Evolutionary conservation across 2,113 vertebrate species (phyloP).

Genomic region (Struthio camelus): DNA sequence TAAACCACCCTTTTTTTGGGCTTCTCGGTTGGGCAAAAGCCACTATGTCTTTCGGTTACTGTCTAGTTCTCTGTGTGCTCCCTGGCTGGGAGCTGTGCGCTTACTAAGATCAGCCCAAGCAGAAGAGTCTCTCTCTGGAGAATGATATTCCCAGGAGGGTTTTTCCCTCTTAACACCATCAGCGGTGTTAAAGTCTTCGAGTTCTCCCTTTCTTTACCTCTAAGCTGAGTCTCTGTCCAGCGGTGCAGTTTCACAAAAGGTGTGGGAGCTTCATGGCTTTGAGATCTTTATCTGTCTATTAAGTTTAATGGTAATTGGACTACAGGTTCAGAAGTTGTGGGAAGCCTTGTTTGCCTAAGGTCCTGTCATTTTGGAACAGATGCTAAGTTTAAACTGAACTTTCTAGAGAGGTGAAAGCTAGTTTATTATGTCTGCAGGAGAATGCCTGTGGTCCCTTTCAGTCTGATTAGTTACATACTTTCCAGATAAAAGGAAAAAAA

Average conservation of each 20-base stretch:
- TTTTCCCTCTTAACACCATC: neutral
- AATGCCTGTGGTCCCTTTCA: neutral
- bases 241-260: neutral
- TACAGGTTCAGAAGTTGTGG: neutral
- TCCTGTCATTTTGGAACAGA: neutral
- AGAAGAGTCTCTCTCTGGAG: neutral
- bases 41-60: neutral
- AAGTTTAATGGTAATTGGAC: neutral
- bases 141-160: neutral
- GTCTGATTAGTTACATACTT: neutral
- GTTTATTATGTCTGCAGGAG: neutral
- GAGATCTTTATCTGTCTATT: neutral
- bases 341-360: neutral
- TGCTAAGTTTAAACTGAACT: neutral
- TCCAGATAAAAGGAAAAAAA: accelerated
- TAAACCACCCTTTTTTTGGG: neutral
- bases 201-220: neutral
- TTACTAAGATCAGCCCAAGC: neutral
- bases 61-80: accelerated
- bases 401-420: neutral
- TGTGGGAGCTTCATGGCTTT: neutral
- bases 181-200: neutral
- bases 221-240: neutral
- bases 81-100: neutral
- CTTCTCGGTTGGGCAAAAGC: neutral